Evolutionary conservation across 2,888 invertebrate genomes (phyloP), one percentile per base, ranked within the genome.

Genomic region (Acleris literana): DNA sequence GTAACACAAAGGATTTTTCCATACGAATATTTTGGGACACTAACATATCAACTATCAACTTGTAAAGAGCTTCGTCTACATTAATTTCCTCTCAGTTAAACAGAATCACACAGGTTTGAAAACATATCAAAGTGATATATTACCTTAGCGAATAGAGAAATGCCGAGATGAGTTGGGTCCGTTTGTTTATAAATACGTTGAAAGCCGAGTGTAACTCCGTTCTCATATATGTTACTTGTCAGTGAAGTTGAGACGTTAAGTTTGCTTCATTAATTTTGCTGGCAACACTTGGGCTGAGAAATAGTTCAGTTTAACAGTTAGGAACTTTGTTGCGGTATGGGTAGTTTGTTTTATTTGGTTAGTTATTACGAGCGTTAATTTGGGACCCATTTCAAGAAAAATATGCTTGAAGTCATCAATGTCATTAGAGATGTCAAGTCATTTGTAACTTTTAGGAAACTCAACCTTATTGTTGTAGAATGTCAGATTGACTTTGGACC

Each of bases 111-210:
- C 49, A 55, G 44, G 56, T 66, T 66, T 39, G 53, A 48, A 68
- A 70, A 66, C 68, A 70, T 68, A 71, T 70, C 68, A 68, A 69
- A 67, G 63, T 75, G 76, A 76, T 74, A 71, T 71, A 76, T 76
- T 69, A 60, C 71, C 71, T 71, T 69, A 55, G 69, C 68, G 71
- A 71, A 68, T 70, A 69, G 71, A 69, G 71, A 66, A 62, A 69
- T 60, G 57, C 54, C 46, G 56, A 69, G 71, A 72, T 74, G 72
- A 63, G 73, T 75, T 68, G 68, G 71, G 69, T 64, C 65, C 55
- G 63, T 49, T 60, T 48, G 59, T 54, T 59, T 33, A 59, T 61
- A 66, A 66, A 66, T 66, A 57, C 46, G 63, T 66, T 63, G 48
- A 61, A 60, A 53, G 65, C 49, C 43, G 9, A 22, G 63, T 49